phyloP scores from a whole-genome alignment of 1,140 invertebrate species.

The Drosophila obscura region DNA sequence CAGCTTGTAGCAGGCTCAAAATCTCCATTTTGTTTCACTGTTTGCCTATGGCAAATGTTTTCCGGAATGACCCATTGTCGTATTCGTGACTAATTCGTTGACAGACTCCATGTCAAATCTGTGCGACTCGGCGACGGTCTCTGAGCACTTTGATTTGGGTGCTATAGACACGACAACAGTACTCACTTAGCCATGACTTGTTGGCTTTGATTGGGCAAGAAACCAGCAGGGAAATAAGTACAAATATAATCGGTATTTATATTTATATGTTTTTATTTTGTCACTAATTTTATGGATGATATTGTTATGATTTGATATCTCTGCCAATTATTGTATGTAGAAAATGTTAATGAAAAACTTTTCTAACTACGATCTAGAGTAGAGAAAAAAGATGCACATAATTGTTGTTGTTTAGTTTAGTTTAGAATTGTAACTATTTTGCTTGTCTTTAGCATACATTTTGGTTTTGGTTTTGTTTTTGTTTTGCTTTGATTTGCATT shows the following conservation, averaged over 20 bases:
- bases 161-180: conserved; percentile 60
- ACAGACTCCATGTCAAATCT: conserved; percentile 26
- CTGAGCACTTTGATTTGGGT: conserved; percentile 59
- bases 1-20: background rate
- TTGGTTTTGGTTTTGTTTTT: conserved; percentile 29
- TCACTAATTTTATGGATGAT: conserved; percentile 44
- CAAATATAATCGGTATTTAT: background rate
- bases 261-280: conserved; percentile 17
- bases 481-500: conserved; percentile 40
- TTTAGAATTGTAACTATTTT: conserved; percentile 40
- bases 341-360: conserved; percentile 44
- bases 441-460: conserved; percentile 19
- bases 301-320: conserved; percentile 42
- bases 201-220: conserved; percentile 8
- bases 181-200: conserved; percentile 41
- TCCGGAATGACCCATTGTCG: conserved; percentile 27
- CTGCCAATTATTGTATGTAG: conserved; percentile 26
- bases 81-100: conserved; percentile 23
- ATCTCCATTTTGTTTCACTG: background rate
- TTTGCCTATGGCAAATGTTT: conserved; percentile 8
- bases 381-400: no score
- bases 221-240: conserved; percentile 8
- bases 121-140: conserved; percentile 40
- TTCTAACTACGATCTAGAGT: no score
- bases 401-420: no score